Percentiles rank a stretch among this genome's conserved stretches.
phyloP scores from a whole-genome alignment of 2,113 vertebrate species.

The Heteronetta atricapilla region DNA sequence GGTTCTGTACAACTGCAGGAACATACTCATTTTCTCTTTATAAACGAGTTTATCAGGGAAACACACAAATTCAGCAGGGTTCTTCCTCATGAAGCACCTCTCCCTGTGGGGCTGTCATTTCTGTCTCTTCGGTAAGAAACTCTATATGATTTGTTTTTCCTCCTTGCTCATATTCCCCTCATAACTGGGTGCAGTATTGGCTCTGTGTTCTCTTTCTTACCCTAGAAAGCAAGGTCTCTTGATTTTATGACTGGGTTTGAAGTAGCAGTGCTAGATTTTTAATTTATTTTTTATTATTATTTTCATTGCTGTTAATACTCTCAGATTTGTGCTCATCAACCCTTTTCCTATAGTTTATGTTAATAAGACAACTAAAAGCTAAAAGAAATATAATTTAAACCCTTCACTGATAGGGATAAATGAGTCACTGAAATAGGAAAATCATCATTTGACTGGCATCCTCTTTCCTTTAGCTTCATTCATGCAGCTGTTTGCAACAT shows the following conservation, averaged over 20 bases:
- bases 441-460: background rate
- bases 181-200: fast-evolving
- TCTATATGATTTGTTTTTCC: background rate
- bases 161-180: background rate
- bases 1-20: background rate
- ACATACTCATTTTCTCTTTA: background rate
- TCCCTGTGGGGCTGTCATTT: fast-evolving
- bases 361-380: background rate
- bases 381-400: no score
- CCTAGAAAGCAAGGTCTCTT: background rate
- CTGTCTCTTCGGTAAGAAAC: background rate
- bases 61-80: background rate
- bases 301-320: background rate
- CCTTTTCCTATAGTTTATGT: background rate
- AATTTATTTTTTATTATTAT: background rate
- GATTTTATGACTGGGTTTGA: background rate
- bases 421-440: background rate
- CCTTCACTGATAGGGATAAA: background rate
- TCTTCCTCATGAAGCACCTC: background rate
- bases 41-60: background rate
- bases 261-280: background rate
- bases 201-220: background rate
- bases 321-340: background rate
- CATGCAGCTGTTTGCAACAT: background rate
- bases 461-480: background rate